Evolutionary conservation across 2,797 vertebrate genomes (phyloP), one percentile per base, ranked within the genome.

Genomic region (Chiloscyllium punctatum): DNA sequence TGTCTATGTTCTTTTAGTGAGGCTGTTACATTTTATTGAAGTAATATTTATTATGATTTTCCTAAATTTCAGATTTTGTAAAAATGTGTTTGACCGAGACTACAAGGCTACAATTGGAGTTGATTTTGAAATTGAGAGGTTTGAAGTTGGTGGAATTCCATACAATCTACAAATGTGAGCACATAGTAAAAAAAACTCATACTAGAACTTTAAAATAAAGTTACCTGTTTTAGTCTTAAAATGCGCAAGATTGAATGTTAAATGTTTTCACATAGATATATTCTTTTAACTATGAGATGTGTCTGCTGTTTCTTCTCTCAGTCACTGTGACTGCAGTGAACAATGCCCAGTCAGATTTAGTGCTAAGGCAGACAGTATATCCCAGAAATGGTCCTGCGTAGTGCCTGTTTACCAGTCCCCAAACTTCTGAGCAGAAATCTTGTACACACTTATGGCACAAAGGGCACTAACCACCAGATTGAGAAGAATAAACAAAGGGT

Each of bases 91-190:
- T 97, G 98, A 98, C 96, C 97, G 98, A 69, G 98, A 99, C 96
- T 99, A 99, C 96, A 99, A 99, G 97, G 98, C 98, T 0, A 99
- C 98, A 15, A 99, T 99, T 0, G 99, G 98, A 23, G 99, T 99
- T 13, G 98, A 99, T 97, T 99, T 99, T 96, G 99, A 99, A 97
- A 98, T 99, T 0, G 98, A 99, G 97, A 97, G 98, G 94, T 99
- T 99, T 96, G 98, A 99, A 97, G 97, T 99, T 11, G 97, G 97
- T 11, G 98, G 98, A 87, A 95, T 98, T 13, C 98, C 98, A 0
- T 98, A 98, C 96, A 98, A 98, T 95, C 98, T 99, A 62, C 99
- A 99, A 97, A 99, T 99, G 98, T 99, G 96, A 98, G 99, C 97
- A 69, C 15, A 18, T 71, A 53, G 27, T 33, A 33, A 77, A 72